Evolutionary conservation across 92 coral and sea anemone genomes (phyloP), one percentile per base, ranked within the genome.

Genomic region (Siderastrea siderea): DNA sequence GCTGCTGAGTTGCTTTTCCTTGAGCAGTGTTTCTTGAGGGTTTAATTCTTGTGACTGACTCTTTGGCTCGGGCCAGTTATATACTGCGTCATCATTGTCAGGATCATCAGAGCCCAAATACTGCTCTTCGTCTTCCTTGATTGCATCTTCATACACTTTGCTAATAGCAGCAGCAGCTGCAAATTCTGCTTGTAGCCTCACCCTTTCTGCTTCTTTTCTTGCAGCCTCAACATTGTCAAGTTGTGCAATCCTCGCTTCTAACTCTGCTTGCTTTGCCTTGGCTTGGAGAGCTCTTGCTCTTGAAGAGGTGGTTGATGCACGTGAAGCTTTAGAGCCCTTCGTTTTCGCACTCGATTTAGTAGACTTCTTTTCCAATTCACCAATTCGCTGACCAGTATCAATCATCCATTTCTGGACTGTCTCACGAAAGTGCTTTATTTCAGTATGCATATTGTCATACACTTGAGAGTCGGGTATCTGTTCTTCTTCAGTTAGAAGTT

Each of bases 81-180:
- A 26, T 13, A 51, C 71, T 81, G 49, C n/a, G 16, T 68, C 81
- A 57, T 73, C 64, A 45, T 19, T 74, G 72, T 75, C 92, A 15
- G 84, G 89, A 69, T 89, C 92, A 51, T 83, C 80, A 3, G 86
- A 79, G 38, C 90, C 75, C 68, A 87, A 71, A 55, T 71, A 71
- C 52, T 77, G 92, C 26, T 90, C 86, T 5, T 85, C 93, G 50
- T 74, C 88, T 17, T 90, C 93, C 7, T 85, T 90, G 49, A 70
- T 83, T 4, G 93, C 93, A 54, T 64, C 77, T 64, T 85, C 86
- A 14, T 73, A 90, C 55, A 89, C 93, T 51, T 84, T 78, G 45
- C 64, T 84, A 11, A 75, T 80, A 57, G 93, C 93, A 11, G 89
- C 77, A 16, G 85, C 92, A 50, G 88, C 74, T 13, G 66, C 72